These are phyloP conservation scores for Ophiothrix spiculata DNA, from an alignment of 35 echinoderm and acorn worm species.

Conservation along the genomic window DNA sequence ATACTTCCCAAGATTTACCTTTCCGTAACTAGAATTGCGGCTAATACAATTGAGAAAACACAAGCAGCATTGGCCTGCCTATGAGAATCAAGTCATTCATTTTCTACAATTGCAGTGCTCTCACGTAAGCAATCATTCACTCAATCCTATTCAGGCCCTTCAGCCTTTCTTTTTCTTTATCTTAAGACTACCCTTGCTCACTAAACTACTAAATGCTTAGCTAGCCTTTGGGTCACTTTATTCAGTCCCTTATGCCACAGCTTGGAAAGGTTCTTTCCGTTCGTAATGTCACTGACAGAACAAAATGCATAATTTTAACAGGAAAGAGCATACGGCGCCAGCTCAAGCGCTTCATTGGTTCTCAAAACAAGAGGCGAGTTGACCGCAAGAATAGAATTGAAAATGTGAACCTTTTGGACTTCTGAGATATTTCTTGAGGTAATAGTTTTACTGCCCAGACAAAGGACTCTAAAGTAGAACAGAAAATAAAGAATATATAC, in stretches of 20 bases:
- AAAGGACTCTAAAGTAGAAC: too few relatives aligned
- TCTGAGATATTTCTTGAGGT: too few relatives aligned
- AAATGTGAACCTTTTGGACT: not conserved
- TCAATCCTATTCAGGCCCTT: not conserved
- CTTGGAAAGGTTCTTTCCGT: not conserved
- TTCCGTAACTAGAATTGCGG: too few relatives aligned
- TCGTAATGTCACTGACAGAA: not conserved
- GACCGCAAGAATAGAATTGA: not conserved
- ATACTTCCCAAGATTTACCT: too few relatives aligned
- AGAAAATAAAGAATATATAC: too few relatives aligned
- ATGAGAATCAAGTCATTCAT: too few relatives aligned
- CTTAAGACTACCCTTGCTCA: not conserved
- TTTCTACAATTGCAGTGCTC: too few relatives aligned
- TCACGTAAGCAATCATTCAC: constrained; percentile 1
- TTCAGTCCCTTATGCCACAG: not conserved
- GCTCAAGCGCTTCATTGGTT: not conserved
- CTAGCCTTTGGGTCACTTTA: constrained; percentile 1
- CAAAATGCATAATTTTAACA: not conserved
- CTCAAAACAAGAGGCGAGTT: not conserved
- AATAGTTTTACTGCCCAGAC: too few relatives aligned
- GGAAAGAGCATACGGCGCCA: constrained; percentile 3
- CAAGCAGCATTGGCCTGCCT: too few relatives aligned
- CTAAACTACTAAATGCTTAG: not conserved
- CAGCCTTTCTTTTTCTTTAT: not conserved
- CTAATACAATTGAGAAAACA: too few relatives aligned